Evolutionary conservation across 2,888 invertebrate genomes (phyloP), one percentile per base, ranked within the genome.

Genomic region (Macaria notata): DNA sequence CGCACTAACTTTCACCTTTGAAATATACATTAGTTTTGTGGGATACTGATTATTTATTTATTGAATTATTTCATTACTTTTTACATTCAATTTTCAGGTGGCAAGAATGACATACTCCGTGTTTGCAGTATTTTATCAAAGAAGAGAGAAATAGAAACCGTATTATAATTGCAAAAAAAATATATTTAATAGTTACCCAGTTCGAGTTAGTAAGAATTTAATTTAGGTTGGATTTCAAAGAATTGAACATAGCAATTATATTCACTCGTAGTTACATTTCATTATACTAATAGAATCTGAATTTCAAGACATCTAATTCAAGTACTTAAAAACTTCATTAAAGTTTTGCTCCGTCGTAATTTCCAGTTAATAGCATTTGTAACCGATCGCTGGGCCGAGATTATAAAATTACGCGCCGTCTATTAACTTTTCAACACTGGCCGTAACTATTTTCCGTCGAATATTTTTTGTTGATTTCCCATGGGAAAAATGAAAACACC

Each of bases 51-150:
- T n/a, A n/a, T n/a, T n/a, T n/a, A n/a, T n/a, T n/a, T n/a, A n/a
- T n/a, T n/a, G n/a, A n/a, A n/a, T n/a, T n/a, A n/a, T n/a, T n/a
- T n/a, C n/a, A n/a, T n/a, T n/a, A n/a, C n/a, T n/a, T n/a, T n/a
- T n/a, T n/a, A n/a, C n/a, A n/a, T n/a, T n/a, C n/a, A n/a, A n/a
- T 56, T 62, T 78, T 71, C 75, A 89, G 89, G 88, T 88, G 36
- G 84, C 86, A 45, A 80, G 85, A 68, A 84, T 81, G 81, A 89
- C 88, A 36, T 88, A 89, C 68, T 89, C 88, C 3, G 71, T 89
- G 29, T 86, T 88, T 62, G 89, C 88, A n/a, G 89, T 88, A 49
- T 87, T 89, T 70, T 89, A 89, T 59, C 81, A 87, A 62, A 75
- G 1, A 19, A 19, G 83, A 63, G 78, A 83, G 30, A 75, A 67